Base-by-base conservation (phyloP, 1,140 invertebrate genomes). In the Ips nitidus region DNA sequence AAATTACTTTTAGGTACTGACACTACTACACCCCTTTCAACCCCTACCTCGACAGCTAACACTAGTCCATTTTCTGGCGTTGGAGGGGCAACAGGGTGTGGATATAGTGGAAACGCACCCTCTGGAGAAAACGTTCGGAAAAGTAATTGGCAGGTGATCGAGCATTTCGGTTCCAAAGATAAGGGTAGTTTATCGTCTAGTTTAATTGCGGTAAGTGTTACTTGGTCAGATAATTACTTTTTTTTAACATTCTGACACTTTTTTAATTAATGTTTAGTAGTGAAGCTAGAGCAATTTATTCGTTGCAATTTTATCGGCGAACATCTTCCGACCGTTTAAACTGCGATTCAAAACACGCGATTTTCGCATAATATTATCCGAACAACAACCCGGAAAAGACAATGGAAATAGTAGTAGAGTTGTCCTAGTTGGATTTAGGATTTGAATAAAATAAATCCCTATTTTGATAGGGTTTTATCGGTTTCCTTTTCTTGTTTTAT, bases 141-240 rank as follows among this genome's bases (percentile, higher is more conserved):
- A 79, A 92, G 91, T 73, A 93, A 94, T 80, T 94, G 91, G 91
- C 90, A 94, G 80, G 91, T 94, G 65, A 94, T 94, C 75, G 91
- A 94, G 80, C 91, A 94, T 80, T 93, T 83, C 72, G 83, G 83
- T 41, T 84, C 84, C 52, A 81, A 80, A 69, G 75, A 77, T 53
- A 82, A 82, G 70, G 79, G 80, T 42, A 82, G 81, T 65, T 77
- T 84, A 64, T 83, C 83, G 42, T 83, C 83, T 69, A 84, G 81
- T 77, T 78, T 85, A 63, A 83, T 84, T 75, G 83, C 84, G 76
- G 84, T 85, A 77, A 84, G 83, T 79, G n/a, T 56, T 3, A 39
- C 1, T 22, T 22, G 22, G 22, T 22, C 22, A 22, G 22, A 22
- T 22, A 22, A 22, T 22, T 22, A 22, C 22, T 22, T 22, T 22